These are phyloP conservation scores for Spialia ferax DNA, from an alignment of 2,888 invertebrate genomes.

Conservation along the genomic window DNA sequence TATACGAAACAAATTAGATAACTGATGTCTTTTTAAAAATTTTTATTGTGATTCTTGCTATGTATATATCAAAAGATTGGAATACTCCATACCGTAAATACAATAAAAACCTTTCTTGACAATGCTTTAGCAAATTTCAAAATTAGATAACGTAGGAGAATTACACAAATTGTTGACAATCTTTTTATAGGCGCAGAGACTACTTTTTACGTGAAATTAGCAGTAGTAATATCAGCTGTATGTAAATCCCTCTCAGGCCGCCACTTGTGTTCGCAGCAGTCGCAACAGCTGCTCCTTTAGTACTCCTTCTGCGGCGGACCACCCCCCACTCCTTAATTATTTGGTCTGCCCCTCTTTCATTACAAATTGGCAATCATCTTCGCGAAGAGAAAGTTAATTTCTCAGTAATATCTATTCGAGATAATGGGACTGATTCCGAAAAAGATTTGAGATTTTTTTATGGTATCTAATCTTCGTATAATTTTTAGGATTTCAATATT, in stretches of 20 bases:
- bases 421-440: slow-evolving; percentile 25
- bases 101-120: no score
- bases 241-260: slow-evolving; percentile 43
- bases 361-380: slow-evolving; percentile 57
- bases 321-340: slow-evolving; percentile 63
- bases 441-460: background rate
- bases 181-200: no score
- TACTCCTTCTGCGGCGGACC: slow-evolving; percentile 64
- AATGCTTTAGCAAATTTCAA: no score
- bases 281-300: slow-evolving; percentile 70
- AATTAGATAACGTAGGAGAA: no score
- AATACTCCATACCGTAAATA: no score
- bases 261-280: slow-evolving; percentile 54
- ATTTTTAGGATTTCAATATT: no score
- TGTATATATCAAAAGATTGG: no score
- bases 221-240: slow-evolving; percentile 52
- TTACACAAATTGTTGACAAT: no score
- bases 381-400: slow-evolving; percentile 43
- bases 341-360: slow-evolving; percentile 60
- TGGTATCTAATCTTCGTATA: no score
- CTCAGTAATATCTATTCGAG: slow-evolving; percentile 40
- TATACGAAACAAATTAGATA: no score
- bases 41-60: no score
- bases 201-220: background rate
- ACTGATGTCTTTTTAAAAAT: no score